A percentile compares a stretch with the other conserved stretches of the same genome.
Evolutionary conservation across 2,888 invertebrate genomes (phyloP).

Genomic region (Chymomyza caudatula): DNA sequence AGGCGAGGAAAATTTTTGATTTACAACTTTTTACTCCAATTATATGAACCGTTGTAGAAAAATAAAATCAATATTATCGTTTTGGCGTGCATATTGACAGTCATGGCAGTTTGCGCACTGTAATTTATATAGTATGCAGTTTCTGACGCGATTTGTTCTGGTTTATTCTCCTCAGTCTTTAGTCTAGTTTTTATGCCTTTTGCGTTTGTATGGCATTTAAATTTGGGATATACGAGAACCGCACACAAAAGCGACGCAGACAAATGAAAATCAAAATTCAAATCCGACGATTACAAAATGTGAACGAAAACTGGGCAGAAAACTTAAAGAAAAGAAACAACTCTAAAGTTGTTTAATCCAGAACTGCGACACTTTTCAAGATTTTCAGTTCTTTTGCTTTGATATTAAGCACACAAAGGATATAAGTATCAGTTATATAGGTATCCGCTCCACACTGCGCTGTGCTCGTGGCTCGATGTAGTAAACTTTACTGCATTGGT

Average conservation of each 20-base stretch:
- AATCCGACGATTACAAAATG: neutral
- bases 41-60: slow-evolving; percentile 78
- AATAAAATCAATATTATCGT: slow-evolving; percentile 78
- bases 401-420: neutral
- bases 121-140: neutral
- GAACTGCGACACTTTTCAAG: neutral
- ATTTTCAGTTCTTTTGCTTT: neutral
- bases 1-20: neutral
- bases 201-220: slow-evolving; percentile 65
- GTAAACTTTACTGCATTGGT: slow-evolving; percentile 44
- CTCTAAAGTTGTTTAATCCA: neutral
- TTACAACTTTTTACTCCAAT: slow-evolving; percentile 78
- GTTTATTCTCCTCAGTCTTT: neutral
- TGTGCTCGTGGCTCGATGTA: slow-evolving; percentile 32
- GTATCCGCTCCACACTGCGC: slow-evolving; percentile 5
- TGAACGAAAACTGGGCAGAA: neutral
- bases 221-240: slow-evolving; percentile 6
- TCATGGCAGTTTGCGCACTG: slow-evolving; percentile 52
- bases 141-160: neutral
- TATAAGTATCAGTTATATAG: neutral
- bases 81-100: slow-evolving; percentile 76
- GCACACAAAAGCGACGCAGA: neutral
- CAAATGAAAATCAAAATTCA: neutral
- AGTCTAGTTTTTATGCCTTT: slow-evolving; percentile 53
- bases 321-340: neutral